A percentile compares a stretch with the other conserved stretches of the same genome.
Conservation (phyloP, 2,797 vertebrate species). For the Apodemus agrarius region DNA sequence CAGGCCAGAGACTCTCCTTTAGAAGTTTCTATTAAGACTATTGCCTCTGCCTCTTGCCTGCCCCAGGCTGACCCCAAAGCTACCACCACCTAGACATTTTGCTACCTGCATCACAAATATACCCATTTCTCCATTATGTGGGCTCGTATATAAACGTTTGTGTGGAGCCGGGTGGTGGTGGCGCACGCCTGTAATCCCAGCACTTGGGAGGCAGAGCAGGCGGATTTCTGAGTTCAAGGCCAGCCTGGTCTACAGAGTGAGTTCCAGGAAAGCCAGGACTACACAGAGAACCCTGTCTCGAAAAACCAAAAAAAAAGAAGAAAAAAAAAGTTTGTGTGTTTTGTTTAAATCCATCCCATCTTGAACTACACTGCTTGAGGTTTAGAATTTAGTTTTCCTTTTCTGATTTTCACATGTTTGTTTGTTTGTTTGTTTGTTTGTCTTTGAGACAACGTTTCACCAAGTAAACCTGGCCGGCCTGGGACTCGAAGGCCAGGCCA, state of each 20-base stretch:
- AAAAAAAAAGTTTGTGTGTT: neutral
- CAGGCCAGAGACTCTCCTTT: neutral
- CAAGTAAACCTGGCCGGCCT: neutral
- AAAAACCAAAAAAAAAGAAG: too few relatives aligned
- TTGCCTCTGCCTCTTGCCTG: neutral
- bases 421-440: neutral
- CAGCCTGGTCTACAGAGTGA: too few relatives aligned
- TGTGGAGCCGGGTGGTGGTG: too few relatives aligned
- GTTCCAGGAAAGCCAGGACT: too few relatives aligned
- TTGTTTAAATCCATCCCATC: neutral
- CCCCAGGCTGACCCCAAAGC: neutral
- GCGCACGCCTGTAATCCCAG: too few relatives aligned
- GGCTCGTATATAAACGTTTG: neutral
- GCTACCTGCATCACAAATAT: fast-evolving
- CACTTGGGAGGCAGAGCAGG: too few relatives aligned
- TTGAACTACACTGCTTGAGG: neutral
- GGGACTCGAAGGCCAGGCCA: neutral
- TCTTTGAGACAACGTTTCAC: neutral
- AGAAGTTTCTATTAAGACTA: neutral
- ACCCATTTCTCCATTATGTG: neutral
- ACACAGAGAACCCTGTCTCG: too few relatives aligned
- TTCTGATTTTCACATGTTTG: neutral
- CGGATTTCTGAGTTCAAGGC: too few relatives aligned
- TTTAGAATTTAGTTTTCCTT: neutral
- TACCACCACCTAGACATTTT: neutral